Conservation (phyloP, 2,888 invertebrate species). For the Rhingia campestris region DNA sequence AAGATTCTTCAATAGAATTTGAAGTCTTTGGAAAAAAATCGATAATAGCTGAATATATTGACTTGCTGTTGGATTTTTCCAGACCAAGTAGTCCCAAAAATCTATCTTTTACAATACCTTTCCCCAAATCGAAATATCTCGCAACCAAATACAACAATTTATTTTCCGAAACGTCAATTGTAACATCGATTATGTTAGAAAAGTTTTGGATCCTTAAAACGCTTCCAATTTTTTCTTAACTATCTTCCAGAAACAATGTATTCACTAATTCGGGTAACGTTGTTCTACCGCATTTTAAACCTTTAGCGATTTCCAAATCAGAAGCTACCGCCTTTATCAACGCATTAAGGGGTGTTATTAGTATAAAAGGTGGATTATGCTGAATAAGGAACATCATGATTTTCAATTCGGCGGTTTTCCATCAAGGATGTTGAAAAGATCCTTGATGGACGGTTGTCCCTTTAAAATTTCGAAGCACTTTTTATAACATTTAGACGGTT, state of each 20-base stretch:
- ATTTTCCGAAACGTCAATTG: slow-evolving; percentile 39
- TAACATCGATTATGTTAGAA: slow-evolving; percentile 53
- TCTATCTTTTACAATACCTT: slow-evolving; percentile 33
- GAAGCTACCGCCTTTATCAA: slow-evolving; percentile 19
- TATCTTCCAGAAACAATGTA: slow-evolving; percentile 17
- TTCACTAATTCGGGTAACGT: neutral
- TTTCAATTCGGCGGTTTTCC: neutral
- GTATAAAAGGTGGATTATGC: slow-evolving; percentile 13
- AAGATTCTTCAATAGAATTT: slow-evolving; percentile 69
- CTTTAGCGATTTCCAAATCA: slow-evolving; percentile 13
- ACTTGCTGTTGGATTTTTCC: slow-evolving; percentile 26
- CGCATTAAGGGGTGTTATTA: neutral
- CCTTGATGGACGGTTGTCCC: neutral
- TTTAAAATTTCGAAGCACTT: neutral
- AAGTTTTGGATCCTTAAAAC: slow-evolving; percentile 30
- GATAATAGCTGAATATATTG: slow-evolving; percentile 35
- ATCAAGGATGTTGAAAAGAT: neutral
- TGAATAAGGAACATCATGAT: no score
- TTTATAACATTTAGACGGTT: neutral
- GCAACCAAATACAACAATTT: slow-evolving; percentile 50
- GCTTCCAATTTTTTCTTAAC: neutral
- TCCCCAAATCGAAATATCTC: slow-evolving; percentile 46
- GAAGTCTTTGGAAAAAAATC: slow-evolving; percentile 33
- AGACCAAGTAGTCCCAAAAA: slow-evolving; percentile 44
- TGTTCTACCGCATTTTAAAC: no score